Evolutionary conservation across 2,113 vertebrate species (phyloP).

Genomic region (Mustela nigripes): DNA sequence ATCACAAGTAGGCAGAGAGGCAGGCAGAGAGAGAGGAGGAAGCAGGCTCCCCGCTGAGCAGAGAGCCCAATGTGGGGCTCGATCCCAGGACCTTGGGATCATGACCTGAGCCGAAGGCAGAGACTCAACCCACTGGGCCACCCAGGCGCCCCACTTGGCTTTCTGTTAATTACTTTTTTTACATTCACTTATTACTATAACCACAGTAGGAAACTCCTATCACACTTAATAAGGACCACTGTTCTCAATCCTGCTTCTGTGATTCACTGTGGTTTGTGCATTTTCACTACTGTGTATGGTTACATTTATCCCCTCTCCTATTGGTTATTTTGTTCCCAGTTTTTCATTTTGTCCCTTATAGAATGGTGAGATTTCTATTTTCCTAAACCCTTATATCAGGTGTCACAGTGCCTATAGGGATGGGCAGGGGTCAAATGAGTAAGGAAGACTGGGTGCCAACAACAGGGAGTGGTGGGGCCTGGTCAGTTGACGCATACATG

Average conservation of each 20-base stretch:
- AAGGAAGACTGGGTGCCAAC: not conserved
- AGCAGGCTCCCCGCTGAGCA: too few relatives aligned
- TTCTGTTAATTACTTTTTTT: not conserved
- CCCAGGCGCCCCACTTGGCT: not conserved
- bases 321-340: not conserved
- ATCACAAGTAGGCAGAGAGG: too few relatives aligned
- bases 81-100: too few relatives aligned
- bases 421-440: not conserved
- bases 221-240: not conserved
- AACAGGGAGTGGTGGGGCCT: not conserved
- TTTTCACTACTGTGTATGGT: slow-evolving; percentile 3
- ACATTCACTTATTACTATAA: not conserved
- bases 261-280: not conserved
- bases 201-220: not conserved
- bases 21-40: too few relatives aligned
- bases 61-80: too few relatives aligned
- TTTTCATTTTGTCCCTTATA: slow-evolving; percentile 7
- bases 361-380: not conserved
- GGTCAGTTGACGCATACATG: not conserved
- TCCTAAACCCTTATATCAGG: not conserved
- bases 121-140: too few relatives aligned
- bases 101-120: too few relatives aligned
- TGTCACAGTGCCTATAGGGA: not conserved
- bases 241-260: not conserved
- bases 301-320: not conserved